Conservation (phyloP, 2,888 invertebrate genomes). For the Amiota communis region DNA sequence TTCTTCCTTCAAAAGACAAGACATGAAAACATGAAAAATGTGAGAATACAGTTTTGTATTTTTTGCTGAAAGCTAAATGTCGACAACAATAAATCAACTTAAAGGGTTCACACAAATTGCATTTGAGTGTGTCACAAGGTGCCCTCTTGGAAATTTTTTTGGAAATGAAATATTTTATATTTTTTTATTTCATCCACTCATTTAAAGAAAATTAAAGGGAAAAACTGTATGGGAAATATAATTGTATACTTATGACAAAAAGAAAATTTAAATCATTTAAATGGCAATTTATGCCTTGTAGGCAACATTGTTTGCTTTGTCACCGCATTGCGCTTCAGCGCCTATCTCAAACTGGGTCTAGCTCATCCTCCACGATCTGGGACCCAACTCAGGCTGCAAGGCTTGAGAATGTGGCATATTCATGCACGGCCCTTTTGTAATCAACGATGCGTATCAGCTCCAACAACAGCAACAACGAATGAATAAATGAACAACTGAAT, state of each 20-base stretch:
- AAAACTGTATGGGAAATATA: too few species aligned
- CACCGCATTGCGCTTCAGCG: constrained; percentile 13
- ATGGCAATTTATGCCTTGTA: constrained; percentile 49
- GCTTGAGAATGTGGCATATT: constrained; percentile 6
- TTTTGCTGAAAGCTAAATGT: constrained; percentile 20
- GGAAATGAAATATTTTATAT: too few species aligned
- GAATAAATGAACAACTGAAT: neutral
- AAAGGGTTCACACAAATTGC: neutral
- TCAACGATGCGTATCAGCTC: constrained; percentile 66
- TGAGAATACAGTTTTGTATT: neutral
- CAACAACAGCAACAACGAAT: neutral
- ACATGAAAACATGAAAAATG: neutral
- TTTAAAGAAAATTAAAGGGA: too few species aligned
- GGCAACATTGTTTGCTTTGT: constrained; percentile 32
- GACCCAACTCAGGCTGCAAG: too few species aligned
- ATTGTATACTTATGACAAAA: constrained; percentile 20
- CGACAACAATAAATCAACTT: constrained; percentile 3
- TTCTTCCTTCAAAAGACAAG: neutral
- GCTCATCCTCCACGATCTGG: too few species aligned
- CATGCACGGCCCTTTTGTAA: constrained; percentile 47
- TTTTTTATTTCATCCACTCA: too few species aligned
- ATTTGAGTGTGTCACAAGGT: too few species aligned
- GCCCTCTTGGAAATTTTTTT: too few species aligned
- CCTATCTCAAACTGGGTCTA: neutral
- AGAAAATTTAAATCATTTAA: constrained; percentile 60